Conservation (phyloP, 2,888 invertebrate species). For the Drosophila austrosaltans region DNA sequence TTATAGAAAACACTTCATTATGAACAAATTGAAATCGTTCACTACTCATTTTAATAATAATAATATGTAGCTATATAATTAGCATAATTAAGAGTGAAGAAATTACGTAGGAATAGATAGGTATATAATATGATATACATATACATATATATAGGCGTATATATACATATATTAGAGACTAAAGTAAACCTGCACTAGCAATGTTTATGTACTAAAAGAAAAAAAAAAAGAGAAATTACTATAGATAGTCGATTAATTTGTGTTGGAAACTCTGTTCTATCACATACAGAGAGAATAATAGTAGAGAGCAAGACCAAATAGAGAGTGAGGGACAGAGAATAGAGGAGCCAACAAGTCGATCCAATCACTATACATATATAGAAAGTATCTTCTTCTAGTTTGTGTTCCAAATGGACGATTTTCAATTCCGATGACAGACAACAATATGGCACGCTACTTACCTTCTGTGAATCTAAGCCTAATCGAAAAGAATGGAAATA, state of each 20-base stretch:
- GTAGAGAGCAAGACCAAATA: constrained; percentile 14
- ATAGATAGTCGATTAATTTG: constrained; percentile 15
- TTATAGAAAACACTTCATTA: constrained; percentile 27
- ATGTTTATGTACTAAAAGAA: constrained; percentile 32
- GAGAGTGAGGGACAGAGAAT: constrained; percentile 3
- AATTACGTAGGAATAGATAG: constrained; percentile 29
- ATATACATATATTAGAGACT: constrained; percentile 46
- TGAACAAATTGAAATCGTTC: constrained; percentile 29
- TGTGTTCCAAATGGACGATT: not conserved
- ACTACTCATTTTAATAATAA: constrained; percentile 40
- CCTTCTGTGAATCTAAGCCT: constrained; percentile 36
- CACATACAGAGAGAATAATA: not conserved
- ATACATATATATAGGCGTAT: constrained; percentile 12
- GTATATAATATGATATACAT: constrained; percentile 20
- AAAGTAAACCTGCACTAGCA: constrained; percentile 59
- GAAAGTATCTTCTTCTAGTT: constrained; percentile 4
- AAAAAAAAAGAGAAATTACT: not conserved
- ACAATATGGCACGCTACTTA: constrained; percentile 39
- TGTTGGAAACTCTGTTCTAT: constrained; percentile 19
- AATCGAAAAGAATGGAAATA: constrained; percentile 5
- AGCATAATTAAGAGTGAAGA: constrained; percentile 34
- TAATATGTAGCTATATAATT: constrained; percentile 33
- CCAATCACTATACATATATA: not conserved
- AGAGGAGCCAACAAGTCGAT: not conserved
- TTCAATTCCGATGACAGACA: constrained; percentile 1